Base-by-base conservation (phyloP, 1,140 invertebrate species). In the Dreissena rostriformis region DNA sequence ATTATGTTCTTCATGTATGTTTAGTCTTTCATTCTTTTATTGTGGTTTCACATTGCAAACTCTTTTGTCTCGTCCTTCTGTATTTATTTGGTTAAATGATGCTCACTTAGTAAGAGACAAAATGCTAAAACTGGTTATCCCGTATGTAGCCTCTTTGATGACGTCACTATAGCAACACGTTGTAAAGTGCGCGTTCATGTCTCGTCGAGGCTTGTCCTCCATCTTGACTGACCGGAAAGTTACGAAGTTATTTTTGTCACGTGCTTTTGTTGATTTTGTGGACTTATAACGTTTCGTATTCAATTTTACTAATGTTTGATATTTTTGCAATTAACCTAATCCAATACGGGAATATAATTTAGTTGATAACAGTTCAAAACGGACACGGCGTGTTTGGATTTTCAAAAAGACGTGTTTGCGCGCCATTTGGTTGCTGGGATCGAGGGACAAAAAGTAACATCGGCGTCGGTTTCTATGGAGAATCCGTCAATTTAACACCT, bases 91-190 rank as follows among this genome's bases (percentile, higher is more conserved):
- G 8, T 39, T 5, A 8, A 39, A 39, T 5, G 39, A 39, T 39
- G 8, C 39, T 39, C 4, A 39, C 8, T 8, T 2, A 39, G 39
- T 39, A 39, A 39, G 39, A 39, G 39, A 39, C 39, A 39, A n/a
- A n/a, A n/a, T 39, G 39, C 8, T 39, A n/a, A n/a, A n/a, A n/a
- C 8, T 4, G 57, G 12, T n/a, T 61, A 6, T 53, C 80, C 80
- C 52, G 49, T 28, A 72, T 55, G 71, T 71, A 68, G 72, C 80
- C 80, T 65, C 80, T 75, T 68, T 74, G 71, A 82, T 82, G 80
- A 75, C 80, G 80, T 82, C 80, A 82, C 71, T 82, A 82, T 82
- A 82, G 80, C 80, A 82, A 82, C 80, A 82, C 55, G 68, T 75
- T 73, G 26, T 12, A 19, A 24, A 61, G 71, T 82, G 53, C 53